Percentiles rank a stretch among this genome's conserved stretches.
Evolutionary conservation across 1,140 invertebrate genomes (phyloP).

Genomic region (Mylabris phalerata): DNA sequence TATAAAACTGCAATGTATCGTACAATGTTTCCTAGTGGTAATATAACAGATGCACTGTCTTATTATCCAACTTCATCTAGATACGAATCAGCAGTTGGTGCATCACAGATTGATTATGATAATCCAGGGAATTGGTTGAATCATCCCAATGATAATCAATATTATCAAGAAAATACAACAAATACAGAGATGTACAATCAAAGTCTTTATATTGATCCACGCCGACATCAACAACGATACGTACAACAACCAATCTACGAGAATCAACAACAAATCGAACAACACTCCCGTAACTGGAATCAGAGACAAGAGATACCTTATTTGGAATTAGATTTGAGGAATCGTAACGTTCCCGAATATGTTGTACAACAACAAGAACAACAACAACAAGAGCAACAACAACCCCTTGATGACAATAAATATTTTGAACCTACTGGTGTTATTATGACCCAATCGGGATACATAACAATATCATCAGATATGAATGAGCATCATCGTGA

Average conservation of each 20-base stretch:
- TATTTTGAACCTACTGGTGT: constrained; percentile 52
- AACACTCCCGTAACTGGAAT: constrained; percentile 45
- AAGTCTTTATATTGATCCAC: constrained; percentile 52
- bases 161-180: constrained; percentile 46
- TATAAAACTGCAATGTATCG: constrained; percentile 59
- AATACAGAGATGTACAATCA: constrained; percentile 54
- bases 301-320: constrained; percentile 39
- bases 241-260: constrained; percentile 42
- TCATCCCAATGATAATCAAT: constrained; percentile 47
- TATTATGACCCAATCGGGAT: constrained; percentile 75
- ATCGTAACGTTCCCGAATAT: constrained; percentile 43
- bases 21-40: constrained; percentile 61
- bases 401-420: constrained; percentile 23
- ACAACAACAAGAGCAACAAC: constrained; percentile 33
- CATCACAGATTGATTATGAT: constrained; percentile 49
- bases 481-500: constrained; percentile 47
- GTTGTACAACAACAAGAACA: constrained; percentile 33
- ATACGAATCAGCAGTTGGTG: constrained; percentile 58
- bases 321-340: constrained; percentile 42
- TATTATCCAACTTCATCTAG: constrained; percentile 65
- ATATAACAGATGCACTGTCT: constrained; percentile 66
- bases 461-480: constrained; percentile 66
- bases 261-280: constrained; percentile 41
- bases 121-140: constrained; percentile 53
- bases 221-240: constrained; percentile 50